Conservation (phyloP, 2,113 vertebrate genomes). For the Arenaria interpres region DNA sequence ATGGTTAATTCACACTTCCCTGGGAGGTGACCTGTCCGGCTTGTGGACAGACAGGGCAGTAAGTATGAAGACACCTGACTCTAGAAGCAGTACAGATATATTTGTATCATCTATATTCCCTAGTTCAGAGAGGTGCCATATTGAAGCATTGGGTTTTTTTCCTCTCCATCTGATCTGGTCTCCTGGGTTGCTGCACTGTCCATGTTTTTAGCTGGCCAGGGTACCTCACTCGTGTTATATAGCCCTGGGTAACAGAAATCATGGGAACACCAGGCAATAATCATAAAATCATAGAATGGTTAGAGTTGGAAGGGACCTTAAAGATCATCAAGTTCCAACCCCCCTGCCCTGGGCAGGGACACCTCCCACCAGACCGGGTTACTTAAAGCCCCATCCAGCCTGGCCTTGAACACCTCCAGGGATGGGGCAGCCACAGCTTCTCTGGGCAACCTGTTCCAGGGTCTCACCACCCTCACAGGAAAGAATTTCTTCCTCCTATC, state of each 20-base stretch:
- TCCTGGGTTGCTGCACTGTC: not conserved
- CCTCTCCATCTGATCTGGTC: not conserved
- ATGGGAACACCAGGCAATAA: not conserved
- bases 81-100: not conserved
- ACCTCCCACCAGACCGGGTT: too few species aligned
- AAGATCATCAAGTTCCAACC: too few species aligned
- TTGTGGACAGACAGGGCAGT: not conserved
- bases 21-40: not conserved
- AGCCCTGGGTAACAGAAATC: not conserved
- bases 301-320: too few species aligned
- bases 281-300: not conserved
- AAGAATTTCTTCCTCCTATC: too few species aligned
- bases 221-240: not conserved
- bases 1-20: slow-evolving; percentile 11
- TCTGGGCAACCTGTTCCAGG: too few species aligned
- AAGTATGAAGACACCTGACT: not conserved
- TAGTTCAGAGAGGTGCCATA: not conserved
- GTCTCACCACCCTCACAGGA: too few species aligned
- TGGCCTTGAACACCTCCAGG: too few species aligned
- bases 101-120: not conserved
- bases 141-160: not conserved
- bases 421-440: too few species aligned
- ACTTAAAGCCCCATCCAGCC: too few species aligned
- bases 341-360: too few species aligned
- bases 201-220: not conserved